Base-by-base conservation (phyloP, 92 coral and sea anemone genomes). In the Heteractis magnifica region DNA sequence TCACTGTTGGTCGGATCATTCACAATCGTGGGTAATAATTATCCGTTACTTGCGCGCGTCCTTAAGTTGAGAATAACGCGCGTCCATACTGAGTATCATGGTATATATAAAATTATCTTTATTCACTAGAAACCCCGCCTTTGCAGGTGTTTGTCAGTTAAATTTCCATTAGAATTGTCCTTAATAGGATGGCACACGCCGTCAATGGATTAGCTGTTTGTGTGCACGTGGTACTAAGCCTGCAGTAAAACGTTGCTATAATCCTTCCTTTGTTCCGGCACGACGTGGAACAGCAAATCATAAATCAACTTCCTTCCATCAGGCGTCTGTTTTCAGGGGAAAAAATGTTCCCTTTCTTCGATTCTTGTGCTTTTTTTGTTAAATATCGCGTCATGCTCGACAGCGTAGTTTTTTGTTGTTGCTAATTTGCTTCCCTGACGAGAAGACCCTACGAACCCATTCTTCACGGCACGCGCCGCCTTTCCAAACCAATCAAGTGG, bases 131-230 rank as follows among this genome's bases (percentile, higher is more conserved):
- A 26, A 20, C 76, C 56, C 87, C 75, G 49, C 83, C 90, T 74
- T 73, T 75, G 85, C 90, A 88, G 90, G 90, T 88, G 90, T 87
- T 82, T 82, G 83, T 62, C 71, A 52, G 76, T 71, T 76, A n/a
- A 62, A 56, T 88, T 77, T 81, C 79, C 85, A 77, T 76, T 55
- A 81, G 79, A 83, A 83, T 77, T 72, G 77, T 76, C 20, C 70
- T 73, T 65, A 41, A 88, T 74, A 82, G 49, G 48, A 52, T 88
- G 90, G 87, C 90, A 88, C 90, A 85, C 90, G 79, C 79, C 79
- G 8, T 19, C 41, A 50, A 76, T 50, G 59, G 65, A 76, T 76
- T 76, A 52, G 60, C 62, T 49, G 56, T 76, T 20, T 26, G 12
- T 11, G 6, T 10, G 79, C 79, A 76, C 79, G 79, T 76, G 79